These are phyloP conservation scores for Steinernema khuongi DNA, from an alignment of 1,140 invertebrate genomes.

Conservation along the genomic window DNA sequence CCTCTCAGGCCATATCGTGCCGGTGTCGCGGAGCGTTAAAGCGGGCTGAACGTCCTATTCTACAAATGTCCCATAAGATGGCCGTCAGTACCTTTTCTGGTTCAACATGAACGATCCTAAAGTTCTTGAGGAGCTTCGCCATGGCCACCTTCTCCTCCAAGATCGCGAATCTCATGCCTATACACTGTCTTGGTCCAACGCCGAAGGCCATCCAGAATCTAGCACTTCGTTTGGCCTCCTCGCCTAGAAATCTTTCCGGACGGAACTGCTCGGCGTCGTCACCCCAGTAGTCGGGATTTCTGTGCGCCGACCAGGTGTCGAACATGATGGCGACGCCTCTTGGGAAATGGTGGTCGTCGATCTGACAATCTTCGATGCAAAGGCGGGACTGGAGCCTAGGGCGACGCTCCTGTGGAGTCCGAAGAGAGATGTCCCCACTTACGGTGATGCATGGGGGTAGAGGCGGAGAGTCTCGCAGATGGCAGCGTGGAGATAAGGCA, in stretches of 20 bases:
- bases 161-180: conserved; percentile 67
- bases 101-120: conserved; percentile 20
- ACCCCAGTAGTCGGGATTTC: conserved; percentile 17
- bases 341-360: conserved; percentile 13
- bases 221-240: not conserved
- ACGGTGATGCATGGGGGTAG: conserved; percentile 27
- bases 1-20: not conserved
- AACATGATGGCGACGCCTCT: conserved; percentile 15
- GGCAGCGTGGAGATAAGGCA: conserved; percentile 7
- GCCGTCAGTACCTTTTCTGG: not conserved
- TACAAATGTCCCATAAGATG: not conserved
- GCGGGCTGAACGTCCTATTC: not conserved
- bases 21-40: not conserved
- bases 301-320: conserved; percentile 24
- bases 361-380: conserved; percentile 18
- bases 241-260: conserved; percentile 20
- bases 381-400: conserved; percentile 22
- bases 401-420: too few species aligned
- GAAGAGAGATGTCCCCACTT: not conserved
- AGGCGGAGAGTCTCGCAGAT: conserved; percentile 21
- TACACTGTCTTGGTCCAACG: conserved; percentile 62
- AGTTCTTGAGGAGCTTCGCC: conserved; percentile 53
- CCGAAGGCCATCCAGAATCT: conserved; percentile 61
- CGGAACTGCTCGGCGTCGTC: conserved; percentile 25
- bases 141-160: conserved; percentile 68